Evolutionary conservation across 2,888 invertebrate species (phyloP), one percentile per base, ranked within the genome.

Genomic region (Coronaproctus castanopsis): DNA sequence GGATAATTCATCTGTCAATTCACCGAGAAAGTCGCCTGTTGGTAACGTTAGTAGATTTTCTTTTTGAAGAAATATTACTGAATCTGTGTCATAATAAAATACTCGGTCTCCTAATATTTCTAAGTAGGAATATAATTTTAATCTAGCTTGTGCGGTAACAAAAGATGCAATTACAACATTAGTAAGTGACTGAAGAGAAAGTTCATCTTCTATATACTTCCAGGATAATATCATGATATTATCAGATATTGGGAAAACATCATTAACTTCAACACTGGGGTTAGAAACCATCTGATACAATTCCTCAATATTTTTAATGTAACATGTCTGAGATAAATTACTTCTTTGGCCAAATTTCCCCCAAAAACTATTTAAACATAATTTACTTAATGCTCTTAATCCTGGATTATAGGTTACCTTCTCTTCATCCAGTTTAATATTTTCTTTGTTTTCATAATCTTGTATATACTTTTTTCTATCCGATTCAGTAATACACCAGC

Each of bases 251-350:
- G n/a, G n/a, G n/a, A n/a, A n/a, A n/a, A n/a, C n/a, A n/a, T n/a
- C n/a, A n/a, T n/a, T n/a, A n/a, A n/a, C n/a, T n/a, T n/a, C n/a
- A n/a, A n/a, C n/a, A n/a, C n/a, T n/a, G n/a, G n/a, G n/a, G n/a
- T n/a, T n/a, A n/a, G n/a, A n/a, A n/a, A n/a, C n/a, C n/a, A n/a
- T n/a, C n/a, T n/a, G n/a, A n/a, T n/a, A n/a, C n/a, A n/a, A n/a
- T n/a, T n/a, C n/a, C n/a, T n/a, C n/a, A n/a, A n/a, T n/a, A n/a
- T n/a, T n/a, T n/a, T n/a, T n/a, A n/a, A n/a, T n/a, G n/a, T n/a
- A n/a, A n/a, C n/a, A 75, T 71, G 76, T 75, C 60, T 76, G 58
- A 24, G 54, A 20, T 55, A 61, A 57, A 61, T 65, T 65, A 55
- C 59, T 23, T 58, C 61, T 50, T 55, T 63, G 63, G 55, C 62